phyloP scores from a whole-genome alignment of 2,113 vertebrate species.

The Muscicapa adusta region DNA sequence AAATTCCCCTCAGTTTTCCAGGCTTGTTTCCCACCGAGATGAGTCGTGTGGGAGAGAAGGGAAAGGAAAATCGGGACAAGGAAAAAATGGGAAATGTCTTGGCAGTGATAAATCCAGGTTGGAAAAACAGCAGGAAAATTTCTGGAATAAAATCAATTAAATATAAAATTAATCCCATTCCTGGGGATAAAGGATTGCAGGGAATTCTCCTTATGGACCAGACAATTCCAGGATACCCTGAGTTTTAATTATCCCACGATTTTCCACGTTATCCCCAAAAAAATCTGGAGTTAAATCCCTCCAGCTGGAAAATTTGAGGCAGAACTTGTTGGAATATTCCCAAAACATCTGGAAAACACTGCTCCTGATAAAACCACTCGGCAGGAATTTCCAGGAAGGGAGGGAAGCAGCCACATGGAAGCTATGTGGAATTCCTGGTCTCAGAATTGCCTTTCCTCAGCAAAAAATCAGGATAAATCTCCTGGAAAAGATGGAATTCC shows the following conservation, averaged over 20 bases:
- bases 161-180: neutral
- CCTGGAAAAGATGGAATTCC: neutral
- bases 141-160: neutral
- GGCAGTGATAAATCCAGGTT: neutral
- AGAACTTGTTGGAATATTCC: neutral
- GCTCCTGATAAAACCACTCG: neutral
- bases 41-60: neutral
- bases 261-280: neutral
- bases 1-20: neutral
- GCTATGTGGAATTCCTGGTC: accelerated
- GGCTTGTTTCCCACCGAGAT: neutral
- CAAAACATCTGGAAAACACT: neutral
- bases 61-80: neutral
- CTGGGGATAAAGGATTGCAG: neutral
- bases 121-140: neutral
- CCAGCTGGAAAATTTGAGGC: neutral
- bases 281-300: neutral
- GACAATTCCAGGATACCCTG: neutral
- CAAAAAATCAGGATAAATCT: neutral
- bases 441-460: neutral
- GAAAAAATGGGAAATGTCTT: neutral
- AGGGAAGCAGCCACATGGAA: neutral
- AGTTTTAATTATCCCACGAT: neutral
- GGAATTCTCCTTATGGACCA: neutral
- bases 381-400: accelerated